phyloP scores from a whole-genome alignment of 2,797 vertebrate species.

The Phrynocephalus forsythii region DNA sequence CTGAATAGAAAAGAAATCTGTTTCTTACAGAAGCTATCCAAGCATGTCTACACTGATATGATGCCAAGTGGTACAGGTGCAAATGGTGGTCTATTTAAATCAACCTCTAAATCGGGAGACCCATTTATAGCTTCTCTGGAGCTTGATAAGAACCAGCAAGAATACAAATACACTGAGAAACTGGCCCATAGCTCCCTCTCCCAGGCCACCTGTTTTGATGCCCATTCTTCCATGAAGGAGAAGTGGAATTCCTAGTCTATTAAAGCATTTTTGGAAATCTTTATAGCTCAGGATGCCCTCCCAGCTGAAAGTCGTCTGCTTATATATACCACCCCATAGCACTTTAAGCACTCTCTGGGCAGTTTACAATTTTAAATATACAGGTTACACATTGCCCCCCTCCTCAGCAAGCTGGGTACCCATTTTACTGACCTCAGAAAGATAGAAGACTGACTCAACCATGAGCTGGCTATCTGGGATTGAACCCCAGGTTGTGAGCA shows the following conservation, averaged over 20 bases:
- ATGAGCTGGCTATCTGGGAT: too few relatives aligned
- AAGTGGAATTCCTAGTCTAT: background rate
- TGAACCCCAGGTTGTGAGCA: too few relatives aligned
- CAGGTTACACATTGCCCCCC: too few relatives aligned
- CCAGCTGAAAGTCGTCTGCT: too few relatives aligned
- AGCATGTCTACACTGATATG: background rate
- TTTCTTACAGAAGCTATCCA: slow-evolving; percentile 1
- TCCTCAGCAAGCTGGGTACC: too few relatives aligned
- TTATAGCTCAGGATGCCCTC: too few relatives aligned
- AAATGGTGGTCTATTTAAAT: background rate
- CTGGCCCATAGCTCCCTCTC: background rate
- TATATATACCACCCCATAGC: too few relatives aligned
- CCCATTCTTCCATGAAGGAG: slow-evolving; percentile 6
- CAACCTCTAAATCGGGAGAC: background rate
- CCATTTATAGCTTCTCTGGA: background rate
- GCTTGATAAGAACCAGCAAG: background rate
- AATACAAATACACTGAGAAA: background rate
- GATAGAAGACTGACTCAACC: too few relatives aligned
- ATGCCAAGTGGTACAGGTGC: background rate
- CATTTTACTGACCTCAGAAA: too few relatives aligned
- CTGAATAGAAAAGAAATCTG: background rate
- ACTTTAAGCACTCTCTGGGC: too few relatives aligned
- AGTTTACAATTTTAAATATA: too few relatives aligned
- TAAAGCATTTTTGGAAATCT: background rate
- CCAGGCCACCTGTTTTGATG: background rate